Conservation (phyloP, 2,113 vertebrate species). For the Trematocara marginatum region DNA sequence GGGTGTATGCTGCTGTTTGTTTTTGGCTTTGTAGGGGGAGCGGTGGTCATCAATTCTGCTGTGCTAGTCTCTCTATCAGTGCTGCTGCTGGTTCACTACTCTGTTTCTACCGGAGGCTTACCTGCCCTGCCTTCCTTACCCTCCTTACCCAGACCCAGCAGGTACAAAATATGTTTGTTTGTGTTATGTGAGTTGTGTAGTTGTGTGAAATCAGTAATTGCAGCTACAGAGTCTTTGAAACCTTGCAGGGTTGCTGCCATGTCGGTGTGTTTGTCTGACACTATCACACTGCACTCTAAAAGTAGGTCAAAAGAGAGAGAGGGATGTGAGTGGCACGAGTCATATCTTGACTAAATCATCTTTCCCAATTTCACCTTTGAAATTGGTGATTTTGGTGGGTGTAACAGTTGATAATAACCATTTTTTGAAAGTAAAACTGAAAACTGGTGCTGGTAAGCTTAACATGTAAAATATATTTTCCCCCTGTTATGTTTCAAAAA, state of each 20-base stretch:
- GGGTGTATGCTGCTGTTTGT: slow-evolving; percentile 99
- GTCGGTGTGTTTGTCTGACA: slow-evolving; percentile 14
- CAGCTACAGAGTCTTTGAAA: not conserved
- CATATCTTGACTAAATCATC: not conserved
- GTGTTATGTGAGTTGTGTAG: not conserved
- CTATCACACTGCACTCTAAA: slow-evolving; percentile 12
- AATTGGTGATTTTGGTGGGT: not conserved
- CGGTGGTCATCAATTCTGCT: slow-evolving; percentile 98
- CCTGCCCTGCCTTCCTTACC: slow-evolving; percentile 83
- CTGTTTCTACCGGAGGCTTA: slow-evolving; percentile 84
- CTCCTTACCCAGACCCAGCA: slow-evolving; percentile 86
- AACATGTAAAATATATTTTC: not conserved
- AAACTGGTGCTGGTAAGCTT: not conserved
- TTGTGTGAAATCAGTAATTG: not conserved
- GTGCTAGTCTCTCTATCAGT: slow-evolving; percentile 95
- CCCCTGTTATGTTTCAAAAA: not conserved
- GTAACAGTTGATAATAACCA: not conserved
- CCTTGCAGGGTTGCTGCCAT: slow-evolving; percentile 18
- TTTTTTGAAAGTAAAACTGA: not conserved
- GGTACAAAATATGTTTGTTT: slow-evolving; percentile 70
- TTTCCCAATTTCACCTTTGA: not conserved
- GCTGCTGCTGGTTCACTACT: slow-evolving; percentile 97
- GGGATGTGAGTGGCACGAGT: not conserved
- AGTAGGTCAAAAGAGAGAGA: slow-evolving; percentile 32
- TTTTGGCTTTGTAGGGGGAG: slow-evolving; percentile 98